phyloP scores from a whole-genome alignment of 2,888 invertebrate genomes.

The Tubiluchus corallicola region DNA sequence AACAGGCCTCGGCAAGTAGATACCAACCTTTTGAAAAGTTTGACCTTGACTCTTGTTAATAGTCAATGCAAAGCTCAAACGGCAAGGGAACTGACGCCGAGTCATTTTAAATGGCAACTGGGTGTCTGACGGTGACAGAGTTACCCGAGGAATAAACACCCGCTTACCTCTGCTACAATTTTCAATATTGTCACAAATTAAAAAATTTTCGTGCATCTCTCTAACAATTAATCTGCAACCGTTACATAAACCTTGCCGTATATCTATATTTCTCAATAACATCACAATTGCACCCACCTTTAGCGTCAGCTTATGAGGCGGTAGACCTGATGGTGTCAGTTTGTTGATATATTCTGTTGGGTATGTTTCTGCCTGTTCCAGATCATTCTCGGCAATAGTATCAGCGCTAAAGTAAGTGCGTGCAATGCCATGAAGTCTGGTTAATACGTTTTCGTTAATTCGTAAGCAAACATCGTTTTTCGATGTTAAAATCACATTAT shows the following conservation, averaged over 20 bases:
- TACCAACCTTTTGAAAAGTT: slow-evolving; percentile 7
- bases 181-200: slow-evolving; percentile 10
- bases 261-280: slow-evolving; percentile 15
- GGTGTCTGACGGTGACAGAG: slow-evolving; percentile 4
- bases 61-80: slow-evolving; percentile 7
- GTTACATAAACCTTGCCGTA: slow-evolving; percentile 14
- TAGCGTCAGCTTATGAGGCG: slow-evolving; percentile 12
- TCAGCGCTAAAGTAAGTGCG: slow-evolving; percentile 12
- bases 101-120: slow-evolving; percentile 7
- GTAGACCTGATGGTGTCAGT: slow-evolving; percentile 13
- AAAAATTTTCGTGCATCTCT: slow-evolving; percentile 7
- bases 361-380: slow-evolving; percentile 8
- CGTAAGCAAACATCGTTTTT: neutral
- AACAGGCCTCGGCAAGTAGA: slow-evolving; percentile 7
- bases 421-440: neutral
- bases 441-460: neutral
- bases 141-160: slow-evolving; percentile 14
- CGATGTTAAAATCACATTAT: neutral
- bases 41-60: slow-evolving; percentile 9
- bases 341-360: slow-evolving; percentile 14
- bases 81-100: neutral
- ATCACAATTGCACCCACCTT: slow-evolving; percentile 15
- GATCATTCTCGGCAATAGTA: slow-evolving; percentile 6
- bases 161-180: slow-evolving; percentile 10
- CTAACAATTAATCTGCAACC: slow-evolving; percentile 14